Evolutionary conservation across 2,113 vertebrate species (phyloP).

Genomic region (Macroglossus sobrinus): DNA sequence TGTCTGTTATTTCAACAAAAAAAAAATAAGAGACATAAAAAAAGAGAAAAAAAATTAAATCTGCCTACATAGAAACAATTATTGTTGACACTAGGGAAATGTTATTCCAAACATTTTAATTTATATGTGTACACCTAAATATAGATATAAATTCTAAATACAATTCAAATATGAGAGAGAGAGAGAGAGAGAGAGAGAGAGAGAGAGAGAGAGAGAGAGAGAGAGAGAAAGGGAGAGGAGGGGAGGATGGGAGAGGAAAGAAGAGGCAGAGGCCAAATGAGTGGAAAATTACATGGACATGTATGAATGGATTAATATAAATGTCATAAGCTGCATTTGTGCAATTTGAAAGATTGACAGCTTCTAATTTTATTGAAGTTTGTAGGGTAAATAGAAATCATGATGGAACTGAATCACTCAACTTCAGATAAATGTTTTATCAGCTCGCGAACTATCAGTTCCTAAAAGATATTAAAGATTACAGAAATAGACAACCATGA

Average conservation of each 20-base stretch:
- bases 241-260: too few relatives aligned
- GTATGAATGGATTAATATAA: neutral
- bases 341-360: neutral
- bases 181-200: too few relatives aligned
- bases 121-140: neutral
- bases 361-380: neutral
- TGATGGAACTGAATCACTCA: neutral
- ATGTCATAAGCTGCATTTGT: neutral
- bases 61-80: neutral
- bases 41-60: neutral
- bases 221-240: too few relatives aligned
- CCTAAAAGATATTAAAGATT: neutral
- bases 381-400: neutral
- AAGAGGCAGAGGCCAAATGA: neutral
- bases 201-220: too few relatives aligned
- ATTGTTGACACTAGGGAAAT: neutral
- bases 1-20: neutral
- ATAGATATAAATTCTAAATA: neutral
- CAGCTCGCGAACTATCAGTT: neutral
- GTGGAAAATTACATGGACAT: neutral
- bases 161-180: neutral
- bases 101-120: neutral
- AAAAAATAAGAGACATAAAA: neutral
- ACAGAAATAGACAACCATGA: neutral
- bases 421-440: neutral